Percentiles rank a stretch among this genome's conserved stretches.
Conservation (phyloP, 2,888 invertebrate species). For the Caenorhabditis sp. region DNA sequence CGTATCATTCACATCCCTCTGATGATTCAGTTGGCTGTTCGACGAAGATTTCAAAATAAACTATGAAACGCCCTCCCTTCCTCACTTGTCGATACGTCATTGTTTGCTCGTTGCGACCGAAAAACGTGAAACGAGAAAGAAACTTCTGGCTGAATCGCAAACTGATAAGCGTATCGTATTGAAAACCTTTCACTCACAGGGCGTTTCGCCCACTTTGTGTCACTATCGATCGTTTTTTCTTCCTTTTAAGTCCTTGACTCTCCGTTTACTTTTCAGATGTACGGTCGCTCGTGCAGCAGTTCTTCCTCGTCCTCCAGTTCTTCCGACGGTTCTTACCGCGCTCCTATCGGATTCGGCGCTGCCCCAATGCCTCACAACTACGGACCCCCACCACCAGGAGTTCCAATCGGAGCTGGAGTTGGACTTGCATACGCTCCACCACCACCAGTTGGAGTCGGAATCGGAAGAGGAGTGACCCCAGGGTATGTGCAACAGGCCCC, state of each 20-base stretch:
- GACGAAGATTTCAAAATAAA: constrained; percentile 34
- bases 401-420: constrained; percentile 21
- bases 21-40: constrained; percentile 28
- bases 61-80: constrained; percentile 9
- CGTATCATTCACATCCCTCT: constrained; percentile 4
- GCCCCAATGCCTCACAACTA: constrained; percentile 14
- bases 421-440: constrained; percentile 28
- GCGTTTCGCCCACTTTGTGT: constrained; percentile 27
- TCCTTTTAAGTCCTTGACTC: constrained; percentile 22
- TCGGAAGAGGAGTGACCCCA: constrained; percentile 33
- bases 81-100: constrained; percentile 28
- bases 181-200: constrained; percentile 20
- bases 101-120: constrained; percentile 37
- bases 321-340: constrained; percentile 38
- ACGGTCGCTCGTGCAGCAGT: constrained; percentile 47
- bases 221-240: constrained; percentile 30
- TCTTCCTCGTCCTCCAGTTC: constrained; percentile 48
- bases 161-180: constrained; percentile 41
- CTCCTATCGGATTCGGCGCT: constrained; percentile 14
- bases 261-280: constrained; percentile 40
- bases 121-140: too few species aligned
- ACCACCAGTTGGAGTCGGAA: constrained; percentile 34
- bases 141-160: constrained; percentile 46
- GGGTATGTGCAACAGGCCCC: constrained; percentile 36
- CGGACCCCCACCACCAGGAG: constrained; percentile 13